A percentile compares a stretch with the other conserved stretches of the same genome.
These are phyloP conservation scores for Columbina picui DNA, from an alignment of 2,113 vertebrate genomes.

Conservation along the genomic window DNA sequence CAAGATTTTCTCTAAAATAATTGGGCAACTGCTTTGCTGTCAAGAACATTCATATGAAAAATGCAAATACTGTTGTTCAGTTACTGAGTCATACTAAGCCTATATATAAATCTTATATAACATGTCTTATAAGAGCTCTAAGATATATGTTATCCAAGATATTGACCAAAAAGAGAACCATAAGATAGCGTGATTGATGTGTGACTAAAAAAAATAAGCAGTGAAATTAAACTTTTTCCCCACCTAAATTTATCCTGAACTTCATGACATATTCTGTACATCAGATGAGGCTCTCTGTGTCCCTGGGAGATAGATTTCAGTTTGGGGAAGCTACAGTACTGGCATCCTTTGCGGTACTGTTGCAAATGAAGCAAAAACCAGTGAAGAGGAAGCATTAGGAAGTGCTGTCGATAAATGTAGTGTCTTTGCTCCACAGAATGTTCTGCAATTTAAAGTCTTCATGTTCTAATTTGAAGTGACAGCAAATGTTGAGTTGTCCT, in stretches of 20 bases:
- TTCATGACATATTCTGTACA: not conserved
- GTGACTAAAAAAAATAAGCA: not conserved
- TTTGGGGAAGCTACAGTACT: not conserved
- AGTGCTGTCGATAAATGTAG: not conserved
- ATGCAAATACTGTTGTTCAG: slow-evolving; percentile 48
- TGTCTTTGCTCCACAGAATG: not conserved
- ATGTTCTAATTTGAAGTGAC: not conserved
- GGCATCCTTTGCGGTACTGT: not conserved
- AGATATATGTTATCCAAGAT: not conserved
- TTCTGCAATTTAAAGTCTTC: not conserved
- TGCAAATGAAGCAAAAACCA: not conserved
- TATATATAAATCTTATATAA: slow-evolving; percentile 63
- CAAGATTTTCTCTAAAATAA: not conserved
- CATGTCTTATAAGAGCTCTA: not conserved
- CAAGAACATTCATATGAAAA: not conserved
- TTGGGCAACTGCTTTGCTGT: slow-evolving; percentile 9
- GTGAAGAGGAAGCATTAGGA: not conserved
- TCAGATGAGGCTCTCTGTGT: not conserved
- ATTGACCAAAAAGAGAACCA: not conserved
- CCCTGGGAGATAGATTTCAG: not conserved
- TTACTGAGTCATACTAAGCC: slow-evolving; percentile 47
- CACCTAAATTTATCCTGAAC: not conserved
- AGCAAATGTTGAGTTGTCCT: not conserved
- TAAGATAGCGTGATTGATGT: not conserved
- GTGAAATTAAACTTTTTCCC: not conserved